Percentiles rank a stretch among this genome's conserved stretches.
Conservation (phyloP, 1,140 invertebrate genomes). For the Papilio glaucus region DNA sequence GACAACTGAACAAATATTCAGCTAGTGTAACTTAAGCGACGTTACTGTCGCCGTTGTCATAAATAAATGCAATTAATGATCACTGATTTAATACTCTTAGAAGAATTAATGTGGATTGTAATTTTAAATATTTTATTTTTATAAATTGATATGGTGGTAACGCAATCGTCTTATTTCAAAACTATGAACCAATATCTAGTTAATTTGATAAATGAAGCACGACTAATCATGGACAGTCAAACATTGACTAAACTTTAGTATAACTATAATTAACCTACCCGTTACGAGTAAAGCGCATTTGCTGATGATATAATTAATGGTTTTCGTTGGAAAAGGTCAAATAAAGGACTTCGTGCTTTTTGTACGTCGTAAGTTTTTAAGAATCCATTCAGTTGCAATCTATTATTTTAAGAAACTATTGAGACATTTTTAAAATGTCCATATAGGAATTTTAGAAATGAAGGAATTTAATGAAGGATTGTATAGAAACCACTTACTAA, state of each 20-base stretch:
- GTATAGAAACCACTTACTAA: no score
- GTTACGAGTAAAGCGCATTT: constrained; percentile 18
- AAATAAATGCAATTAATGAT: no score
- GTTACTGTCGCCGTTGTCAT: no score
- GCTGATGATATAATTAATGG: constrained; percentile 7
- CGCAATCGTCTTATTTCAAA: background rate
- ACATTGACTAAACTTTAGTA: constrained; percentile 7
- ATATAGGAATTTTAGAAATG: no score
- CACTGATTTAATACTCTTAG: no score
- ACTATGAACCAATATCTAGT: constrained; percentile 18
- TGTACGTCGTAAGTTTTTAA: background rate
- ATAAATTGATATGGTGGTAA: background rate
- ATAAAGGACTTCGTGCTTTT: background rate
- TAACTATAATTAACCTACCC: constrained; percentile 2
- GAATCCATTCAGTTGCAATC: background rate
- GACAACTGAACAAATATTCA: no score
- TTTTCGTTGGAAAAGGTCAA: constrained; percentile 11
- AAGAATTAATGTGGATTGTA: no score
- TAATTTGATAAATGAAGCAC: constrained; percentile 20
- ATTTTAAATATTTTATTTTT: background rate
- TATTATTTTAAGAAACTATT: background rate
- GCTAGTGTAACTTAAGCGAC: no score
- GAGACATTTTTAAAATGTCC: no score
- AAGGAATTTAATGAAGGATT: no score
- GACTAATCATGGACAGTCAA: background rate